A percentile compares a stretch with the other conserved stretches of the same genome.
phyloP scores from a whole-genome alignment of 2,113 vertebrate genomes.

The Chaenogobius annularis region DNA sequence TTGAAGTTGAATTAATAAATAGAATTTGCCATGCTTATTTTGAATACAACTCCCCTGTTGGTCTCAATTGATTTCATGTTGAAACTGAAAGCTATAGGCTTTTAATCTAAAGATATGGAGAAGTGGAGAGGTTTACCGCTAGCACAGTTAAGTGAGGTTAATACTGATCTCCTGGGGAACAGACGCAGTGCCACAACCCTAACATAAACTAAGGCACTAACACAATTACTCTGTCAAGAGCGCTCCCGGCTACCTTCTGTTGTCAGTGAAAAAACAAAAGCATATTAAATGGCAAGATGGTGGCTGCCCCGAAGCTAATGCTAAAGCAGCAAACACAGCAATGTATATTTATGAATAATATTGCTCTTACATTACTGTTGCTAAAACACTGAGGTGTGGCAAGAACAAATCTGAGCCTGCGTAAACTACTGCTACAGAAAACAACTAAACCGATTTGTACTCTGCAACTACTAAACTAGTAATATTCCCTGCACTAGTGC shows the following conservation, averaged over 20 bases:
- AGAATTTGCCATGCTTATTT: neutral
- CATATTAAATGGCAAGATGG: slow-evolving; percentile 23
- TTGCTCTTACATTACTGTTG: slow-evolving; percentile 6
- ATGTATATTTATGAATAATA: slow-evolving; percentile 7
- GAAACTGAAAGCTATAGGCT: slow-evolving; percentile 41
- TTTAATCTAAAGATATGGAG: slow-evolving; percentile 39
- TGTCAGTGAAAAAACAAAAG: slow-evolving; percentile 28
- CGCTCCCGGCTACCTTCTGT: slow-evolving; percentile 32
- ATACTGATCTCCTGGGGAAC: slow-evolving; percentile 43
- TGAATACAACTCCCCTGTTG: slow-evolving; percentile 15
- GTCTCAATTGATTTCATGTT: slow-evolving; percentile 44
- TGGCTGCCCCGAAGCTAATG: slow-evolving; percentile 13
- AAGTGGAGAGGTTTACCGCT: slow-evolving; percentile 22
- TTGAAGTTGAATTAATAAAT: slow-evolving; percentile 14
- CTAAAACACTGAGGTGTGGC: neutral
- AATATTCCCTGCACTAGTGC: too few species aligned
- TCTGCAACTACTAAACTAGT: too few species aligned
- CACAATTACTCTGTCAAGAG: slow-evolving; percentile 30
- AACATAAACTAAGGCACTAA: slow-evolving; percentile 19
- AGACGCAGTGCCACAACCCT: slow-evolving; percentile 31
- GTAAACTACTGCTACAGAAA: neutral
- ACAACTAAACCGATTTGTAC: neutral
- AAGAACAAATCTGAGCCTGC: neutral
- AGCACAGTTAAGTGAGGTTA: slow-evolving; percentile 40
- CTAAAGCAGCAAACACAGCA: slow-evolving; percentile 19